Evolutionary conservation across 2,113 vertebrate species (phyloP).

Genomic region (Urocitellus parryii): DNA sequence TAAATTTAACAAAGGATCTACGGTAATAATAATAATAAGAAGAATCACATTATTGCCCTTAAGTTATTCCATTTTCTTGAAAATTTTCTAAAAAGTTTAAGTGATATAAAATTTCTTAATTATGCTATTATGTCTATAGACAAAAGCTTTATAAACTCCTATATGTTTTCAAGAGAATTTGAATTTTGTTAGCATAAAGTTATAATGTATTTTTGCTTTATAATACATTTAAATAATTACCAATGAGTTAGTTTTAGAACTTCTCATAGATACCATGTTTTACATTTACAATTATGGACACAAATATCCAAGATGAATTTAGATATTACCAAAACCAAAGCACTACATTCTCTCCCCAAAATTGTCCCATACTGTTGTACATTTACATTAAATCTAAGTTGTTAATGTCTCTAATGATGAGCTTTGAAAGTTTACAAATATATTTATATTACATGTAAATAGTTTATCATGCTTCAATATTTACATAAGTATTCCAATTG

Average conservation of each 20-base stretch:
- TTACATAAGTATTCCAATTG: constrained; percentile 14
- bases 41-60: constrained; percentile 63
- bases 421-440: constrained; percentile 1
- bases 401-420: not conserved
- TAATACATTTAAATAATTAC: constrained; percentile 38
- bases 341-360: not conserved
- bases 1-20: constrained; percentile 75
- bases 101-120: not conserved
- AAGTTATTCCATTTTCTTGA: constrained; percentile 47
- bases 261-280: not conserved
- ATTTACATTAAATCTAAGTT: constrained; percentile 47
- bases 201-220: constrained; percentile 37
- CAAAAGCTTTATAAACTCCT: not conserved
- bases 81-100: not conserved
- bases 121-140: not conserved
- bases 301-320: constrained; percentile 17
- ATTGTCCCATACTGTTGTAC: not conserved
- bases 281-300: constrained; percentile 5
- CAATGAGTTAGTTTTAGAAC: constrained; percentile 11
- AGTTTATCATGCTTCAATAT: not conserved
- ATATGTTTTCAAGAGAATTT: not conserved
- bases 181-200: not conserved
- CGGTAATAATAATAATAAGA: constrained; percentile 64
- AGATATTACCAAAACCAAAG: not conserved
- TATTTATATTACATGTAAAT: constrained; percentile 14